These are phyloP conservation scores for Sitophilus oryzae DNA, from an alignment of 1,140 invertebrate genomes.

Conservation along the genomic window DNA sequence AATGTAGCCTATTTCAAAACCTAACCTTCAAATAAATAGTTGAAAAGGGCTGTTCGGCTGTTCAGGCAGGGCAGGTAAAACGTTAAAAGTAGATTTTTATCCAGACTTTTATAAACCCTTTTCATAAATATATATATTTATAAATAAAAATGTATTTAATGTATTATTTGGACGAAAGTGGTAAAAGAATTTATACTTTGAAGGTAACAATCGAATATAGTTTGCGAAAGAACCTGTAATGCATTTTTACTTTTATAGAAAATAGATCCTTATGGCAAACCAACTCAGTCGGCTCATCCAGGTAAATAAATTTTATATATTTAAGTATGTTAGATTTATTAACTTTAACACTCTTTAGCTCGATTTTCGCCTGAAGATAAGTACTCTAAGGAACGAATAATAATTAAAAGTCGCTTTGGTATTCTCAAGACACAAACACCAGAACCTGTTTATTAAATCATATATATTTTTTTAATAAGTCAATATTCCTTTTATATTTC, in stretches of 20 bases:
- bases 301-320: constrained; percentile 7
- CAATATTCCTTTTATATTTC: neutral
- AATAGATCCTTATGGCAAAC: constrained; percentile 20
- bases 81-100: too few relatives aligned
- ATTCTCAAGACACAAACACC: constrained; percentile 82
- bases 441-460: constrained; percentile 53
- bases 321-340: neutral
- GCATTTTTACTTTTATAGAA: constrained; percentile 15
- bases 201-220: constrained; percentile 50
- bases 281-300: constrained; percentile 22
- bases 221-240: neutral
- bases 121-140: too few relatives aligned
- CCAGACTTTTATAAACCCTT: too few relatives aligned
- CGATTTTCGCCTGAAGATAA: constrained; percentile 95
- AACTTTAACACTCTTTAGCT: constrained; percentile 53
- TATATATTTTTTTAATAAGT: neutral
- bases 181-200: constrained; percentile 64
- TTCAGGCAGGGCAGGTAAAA: too few relatives aligned
- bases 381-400: constrained; percentile 85
- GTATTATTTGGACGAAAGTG: constrained; percentile 66
- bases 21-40: too few relatives aligned
- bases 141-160: constrained; percentile 63
- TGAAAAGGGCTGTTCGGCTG: too few relatives aligned
- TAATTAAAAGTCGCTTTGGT: constrained; percentile 85
- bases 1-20: too few relatives aligned